A percentile compares a stretch with the other conserved stretches of the same genome.
Evolutionary conservation across 2,113 vertebrate species (phyloP).

Genomic region (Daphoenositta chrysoptera): DNA sequence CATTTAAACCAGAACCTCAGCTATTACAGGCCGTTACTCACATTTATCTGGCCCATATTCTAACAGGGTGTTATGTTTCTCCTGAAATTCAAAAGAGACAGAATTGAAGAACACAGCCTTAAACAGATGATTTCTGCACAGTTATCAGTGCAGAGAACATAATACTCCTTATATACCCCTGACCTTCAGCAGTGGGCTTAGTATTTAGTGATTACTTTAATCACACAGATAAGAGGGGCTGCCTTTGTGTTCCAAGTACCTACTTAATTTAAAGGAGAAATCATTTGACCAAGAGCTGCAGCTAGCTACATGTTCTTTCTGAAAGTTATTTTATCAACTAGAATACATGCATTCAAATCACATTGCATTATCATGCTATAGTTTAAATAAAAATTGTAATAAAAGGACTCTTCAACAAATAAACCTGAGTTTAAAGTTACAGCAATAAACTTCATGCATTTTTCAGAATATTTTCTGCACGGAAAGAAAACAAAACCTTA

Average conservation of each 20-base stretch:
- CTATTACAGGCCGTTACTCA: neutral
- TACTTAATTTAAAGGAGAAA: neutral
- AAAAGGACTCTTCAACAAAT: neutral
- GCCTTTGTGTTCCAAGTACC: neutral
- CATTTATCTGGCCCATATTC: neutral
- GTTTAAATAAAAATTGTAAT: neutral
- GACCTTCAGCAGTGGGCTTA: neutral
- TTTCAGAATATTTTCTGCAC: neutral
- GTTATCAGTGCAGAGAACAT: neutral
- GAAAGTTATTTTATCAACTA: neutral
- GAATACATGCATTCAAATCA: neutral
- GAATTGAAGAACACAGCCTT: neutral
- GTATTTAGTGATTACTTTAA: neutral
- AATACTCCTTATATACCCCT: neutral
- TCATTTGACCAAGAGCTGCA: neutral
- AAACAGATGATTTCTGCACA: neutral
- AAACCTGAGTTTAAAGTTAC: neutral
- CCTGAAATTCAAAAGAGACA: neutral
- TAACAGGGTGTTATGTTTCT: neutral
- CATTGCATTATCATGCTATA: neutral
- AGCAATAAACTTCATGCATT: neutral
- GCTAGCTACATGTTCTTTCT: neutral
- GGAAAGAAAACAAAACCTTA: neutral
- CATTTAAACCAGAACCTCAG: neutral
- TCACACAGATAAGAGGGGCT: neutral